These are phyloP conservation scores for Nerophis ophidion DNA, from an alignment of 2,113 vertebrate species.

Conservation along the genomic window DNA sequence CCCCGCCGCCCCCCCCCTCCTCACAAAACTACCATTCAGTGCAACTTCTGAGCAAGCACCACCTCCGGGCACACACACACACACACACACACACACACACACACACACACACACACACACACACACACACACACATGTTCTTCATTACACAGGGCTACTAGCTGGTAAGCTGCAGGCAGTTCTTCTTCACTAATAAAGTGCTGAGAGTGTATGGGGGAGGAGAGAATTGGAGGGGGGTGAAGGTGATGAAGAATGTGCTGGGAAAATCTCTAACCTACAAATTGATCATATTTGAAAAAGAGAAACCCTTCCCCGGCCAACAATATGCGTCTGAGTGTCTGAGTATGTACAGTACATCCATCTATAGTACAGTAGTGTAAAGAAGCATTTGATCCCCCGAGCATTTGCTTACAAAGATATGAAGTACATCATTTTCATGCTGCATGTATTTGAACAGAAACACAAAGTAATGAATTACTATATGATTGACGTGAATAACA, in stretches of 20 bases:
- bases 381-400: too few relatives aligned
- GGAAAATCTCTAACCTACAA: constrained; percentile 2
- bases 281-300: constrained; percentile 3
- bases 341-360: too few relatives aligned
- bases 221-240: neutral
- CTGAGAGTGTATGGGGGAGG: constrained; percentile 1
- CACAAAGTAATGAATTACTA: too few relatives aligned
- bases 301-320: neutral
- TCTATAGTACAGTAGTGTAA: too few relatives aligned
- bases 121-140: neutral
- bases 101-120: neutral
- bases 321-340: too few relatives aligned
- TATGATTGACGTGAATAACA: too few relatives aligned
- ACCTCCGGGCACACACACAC: neutral
- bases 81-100: neutral
- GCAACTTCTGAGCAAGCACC: neutral
- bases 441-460: too few relatives aligned
- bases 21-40: neutral
- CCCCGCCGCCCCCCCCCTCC: too few relatives aligned
- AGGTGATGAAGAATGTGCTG: constrained; percentile 2
- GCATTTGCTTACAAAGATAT: too few relatives aligned
- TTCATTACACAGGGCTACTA: neutral
- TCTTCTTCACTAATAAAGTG: constrained; percentile 3
- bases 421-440: too few relatives aligned
- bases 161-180: neutral